phyloP scores from a whole-genome alignment of 1,140 invertebrate genomes.

The Coptotermes formosanus region DNA sequence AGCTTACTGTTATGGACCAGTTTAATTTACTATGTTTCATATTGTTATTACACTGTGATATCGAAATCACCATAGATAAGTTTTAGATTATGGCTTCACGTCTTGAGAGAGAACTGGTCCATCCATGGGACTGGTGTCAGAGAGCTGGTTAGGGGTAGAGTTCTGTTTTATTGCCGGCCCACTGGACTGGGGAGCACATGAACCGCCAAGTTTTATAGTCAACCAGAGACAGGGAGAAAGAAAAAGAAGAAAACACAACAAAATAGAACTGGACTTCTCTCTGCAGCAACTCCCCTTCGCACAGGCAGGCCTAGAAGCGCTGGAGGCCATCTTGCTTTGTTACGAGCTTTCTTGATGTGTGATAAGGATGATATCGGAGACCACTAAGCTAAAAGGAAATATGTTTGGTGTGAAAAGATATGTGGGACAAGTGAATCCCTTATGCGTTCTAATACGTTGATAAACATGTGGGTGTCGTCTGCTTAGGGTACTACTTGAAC shows the following conservation, averaged over 20 bases:
- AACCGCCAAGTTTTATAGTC: slow-evolving; percentile 11
- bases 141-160: neutral
- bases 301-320: neutral
- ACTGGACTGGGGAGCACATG: slow-evolving; percentile 12
- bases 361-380: neutral
- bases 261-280: slow-evolving; percentile 11
- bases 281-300: neutral
- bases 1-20: too few species aligned
- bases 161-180: slow-evolving; percentile 5
- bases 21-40: too few species aligned
- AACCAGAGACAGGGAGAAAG: slow-evolving; percentile 14
- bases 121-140: neutral
- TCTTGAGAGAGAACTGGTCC: neutral
- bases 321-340: neutral
- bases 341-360: neutral
- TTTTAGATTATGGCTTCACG: neutral
- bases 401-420: neutral
- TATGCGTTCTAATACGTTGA: neutral
- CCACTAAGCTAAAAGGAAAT: neutral
- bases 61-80: too few species aligned
- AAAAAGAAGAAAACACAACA: slow-evolving; percentile 4
- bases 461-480: neutral
- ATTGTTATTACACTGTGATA: too few species aligned
- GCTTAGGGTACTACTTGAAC: too few species aligned
- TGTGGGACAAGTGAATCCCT: neutral